Base-by-base conservation (phyloP, 2,888 invertebrate species). In the Encarsia formosa region DNA sequence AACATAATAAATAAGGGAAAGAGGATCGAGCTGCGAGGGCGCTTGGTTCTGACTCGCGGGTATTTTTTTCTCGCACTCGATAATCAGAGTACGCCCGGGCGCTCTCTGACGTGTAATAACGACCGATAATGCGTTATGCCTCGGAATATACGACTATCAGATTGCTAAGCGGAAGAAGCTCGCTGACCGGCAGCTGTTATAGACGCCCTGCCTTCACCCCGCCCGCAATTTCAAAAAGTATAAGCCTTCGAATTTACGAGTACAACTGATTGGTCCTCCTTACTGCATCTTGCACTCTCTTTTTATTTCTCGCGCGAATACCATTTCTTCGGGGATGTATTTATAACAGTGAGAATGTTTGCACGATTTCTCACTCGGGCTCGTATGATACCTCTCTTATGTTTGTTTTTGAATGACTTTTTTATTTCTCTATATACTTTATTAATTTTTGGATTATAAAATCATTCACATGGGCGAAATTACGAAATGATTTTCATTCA, bases 181-280 rank as follows among this genome's bases (percentile, higher is more conserved):
- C 26, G 16, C 19, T 22, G 29, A 4, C 29, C 16, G 15, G 15
- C 23, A 13, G 20, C 41, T 11, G 8, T 24, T 18, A 18, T 11
- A 22, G 15, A n/a, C 8, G 15, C 24, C 20, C n/a, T n/a, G n/a
- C 23, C 18, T 31, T 19, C 6, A n/a, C 20, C 26, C 8, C 34
- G 23, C 37, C 40, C 34, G 48, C 43, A 38, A 52, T 48, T 53
- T 43, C 44, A 20, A 32, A 52, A 52, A 47, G 47, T 52, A 46
- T 42, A 41, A 13, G 19, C 26, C 20, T n/a, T 16, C 16, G 9
- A 43, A 52, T 52, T 52, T 52, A 52, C 48, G 52, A 52, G 47
- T 39, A 6, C 6, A 5, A 19, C 42, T 31, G 37, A 40, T 40
- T 43, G 31, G 22, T 20, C 22, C 13, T 16, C 35, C 20, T 6